Conservation (phyloP, 1,140 invertebrate species). For the Protaetia brevitarsis region DNA sequence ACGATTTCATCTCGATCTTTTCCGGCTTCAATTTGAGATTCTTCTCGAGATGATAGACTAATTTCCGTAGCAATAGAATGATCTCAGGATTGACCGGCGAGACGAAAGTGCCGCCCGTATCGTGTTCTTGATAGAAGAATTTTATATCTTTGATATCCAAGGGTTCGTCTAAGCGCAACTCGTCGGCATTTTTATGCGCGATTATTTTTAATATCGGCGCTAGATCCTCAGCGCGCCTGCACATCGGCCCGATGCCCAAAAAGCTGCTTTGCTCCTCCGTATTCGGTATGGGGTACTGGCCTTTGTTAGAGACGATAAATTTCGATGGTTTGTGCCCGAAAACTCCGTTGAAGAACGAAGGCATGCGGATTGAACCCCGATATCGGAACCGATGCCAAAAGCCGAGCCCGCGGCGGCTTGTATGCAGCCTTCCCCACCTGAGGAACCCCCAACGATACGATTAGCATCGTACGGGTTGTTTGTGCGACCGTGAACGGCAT, state of each 20-base stretch:
- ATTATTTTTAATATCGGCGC: conserved; percentile 74
- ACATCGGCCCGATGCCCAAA: conserved; percentile 86
- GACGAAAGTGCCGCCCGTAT: conserved; percentile 68
- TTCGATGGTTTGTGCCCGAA: conserved; percentile 93
- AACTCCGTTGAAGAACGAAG: conserved; percentile 90
- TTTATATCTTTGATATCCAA: conserved; percentile 64
- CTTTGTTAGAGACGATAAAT: conserved; percentile 72
- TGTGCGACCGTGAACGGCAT: conserved; percentile 85
- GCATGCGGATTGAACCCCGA: conserved; percentile 97
- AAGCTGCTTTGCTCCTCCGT: conserved; percentile 65
- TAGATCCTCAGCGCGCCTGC: conserved; percentile 81
- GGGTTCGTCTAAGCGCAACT: conserved; percentile 59
- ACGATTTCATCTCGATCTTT: conserved; percentile 56
- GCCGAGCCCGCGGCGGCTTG: conserved; percentile 60
- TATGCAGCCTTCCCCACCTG: conserved; percentile 74
- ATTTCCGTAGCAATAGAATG: conserved; percentile 63
- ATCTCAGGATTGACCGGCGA: conserved; percentile 75
- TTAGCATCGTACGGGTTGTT: conserved; percentile 88
- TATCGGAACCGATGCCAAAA: conserved; percentile 83
- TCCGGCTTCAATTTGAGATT: conserved; percentile 58
- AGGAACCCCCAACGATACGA: conserved; percentile 83
- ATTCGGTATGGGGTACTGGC: conserved; percentile 73
- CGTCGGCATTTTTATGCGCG: conserved; percentile 58
- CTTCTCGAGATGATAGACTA: conserved; percentile 59
- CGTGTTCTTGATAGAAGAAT: conserved; percentile 84